phyloP scores from a whole-genome alignment of 2,113 vertebrate genomes.

The Rhadina sibilatrix region DNA sequence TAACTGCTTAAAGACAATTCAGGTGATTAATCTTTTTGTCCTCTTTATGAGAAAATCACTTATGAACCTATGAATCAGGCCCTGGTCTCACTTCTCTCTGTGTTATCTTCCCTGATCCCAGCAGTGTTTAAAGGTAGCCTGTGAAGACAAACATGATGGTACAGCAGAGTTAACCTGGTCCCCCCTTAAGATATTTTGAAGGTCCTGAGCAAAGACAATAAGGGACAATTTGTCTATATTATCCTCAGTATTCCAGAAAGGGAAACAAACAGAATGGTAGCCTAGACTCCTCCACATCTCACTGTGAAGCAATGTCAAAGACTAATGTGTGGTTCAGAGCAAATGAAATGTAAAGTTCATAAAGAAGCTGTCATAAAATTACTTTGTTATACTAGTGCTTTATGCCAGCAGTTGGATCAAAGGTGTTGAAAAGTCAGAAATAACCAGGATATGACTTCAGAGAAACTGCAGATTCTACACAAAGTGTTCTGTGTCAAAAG shows the following conservation, averaged over 20 bases:
- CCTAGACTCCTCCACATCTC: neutral
- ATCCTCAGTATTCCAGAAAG: neutral
- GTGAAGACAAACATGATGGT: neutral
- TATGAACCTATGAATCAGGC: neutral
- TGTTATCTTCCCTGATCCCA: neutral
- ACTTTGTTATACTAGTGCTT: neutral
- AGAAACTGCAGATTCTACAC: neutral
- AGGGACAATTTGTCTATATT: neutral
- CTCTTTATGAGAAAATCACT: neutral
- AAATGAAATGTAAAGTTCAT: neutral
- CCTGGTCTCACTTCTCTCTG: neutral
- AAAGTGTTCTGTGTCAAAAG: neutral
- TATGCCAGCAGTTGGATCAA: neutral
- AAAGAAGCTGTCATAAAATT: neutral
- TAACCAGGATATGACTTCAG: neutral
- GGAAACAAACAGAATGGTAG: neutral
- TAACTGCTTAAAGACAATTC: neutral
- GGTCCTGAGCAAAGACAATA: neutral
- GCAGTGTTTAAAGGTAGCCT: neutral
- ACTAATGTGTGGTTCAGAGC: neutral
- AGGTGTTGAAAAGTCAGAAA: neutral
- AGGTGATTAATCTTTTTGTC: neutral
- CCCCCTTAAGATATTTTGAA: neutral
- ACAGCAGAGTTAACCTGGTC: neutral
- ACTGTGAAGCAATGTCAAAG: neutral